These are phyloP conservation scores for Helicoverpa zea DNA, from an alignment of 1,140 invertebrate species.

Conservation along the genomic window DNA sequence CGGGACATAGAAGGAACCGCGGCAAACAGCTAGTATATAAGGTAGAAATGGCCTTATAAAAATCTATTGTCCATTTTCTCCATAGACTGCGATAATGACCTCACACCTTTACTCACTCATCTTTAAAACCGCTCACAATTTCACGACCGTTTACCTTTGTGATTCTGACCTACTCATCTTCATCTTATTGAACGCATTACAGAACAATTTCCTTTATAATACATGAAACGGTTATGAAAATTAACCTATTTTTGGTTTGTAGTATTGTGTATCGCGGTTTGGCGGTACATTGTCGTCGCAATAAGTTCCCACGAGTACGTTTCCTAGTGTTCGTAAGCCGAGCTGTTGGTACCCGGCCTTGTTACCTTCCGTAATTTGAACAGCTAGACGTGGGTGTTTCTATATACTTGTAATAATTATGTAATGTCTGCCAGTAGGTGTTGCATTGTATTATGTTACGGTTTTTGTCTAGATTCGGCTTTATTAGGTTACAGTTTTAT, in stretches of 20 bases:
- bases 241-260: conserved; percentile 9
- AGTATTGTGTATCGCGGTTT: conserved; percentile 24
- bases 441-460: conserved; percentile 14
- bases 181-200: conserved; percentile 28
- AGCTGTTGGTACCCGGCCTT: conserved; percentile 13
- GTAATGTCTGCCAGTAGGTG: conserved; percentile 8
- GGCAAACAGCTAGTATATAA: too few relatives aligned
- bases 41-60: too few relatives aligned
- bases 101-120: conserved; percentile 8
- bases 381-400: conserved; percentile 17
- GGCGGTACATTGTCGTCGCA: conserved; percentile 19
- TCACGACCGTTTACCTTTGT: background rate
- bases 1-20: too few relatives aligned
- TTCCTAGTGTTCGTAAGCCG: background rate
- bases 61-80: background rate
- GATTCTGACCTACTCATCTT: background rate
- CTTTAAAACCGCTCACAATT: conserved; percentile 6
- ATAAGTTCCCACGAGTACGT: background rate
- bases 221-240: conserved; percentile 32
- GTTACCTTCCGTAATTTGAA: conserved; percentile 24
- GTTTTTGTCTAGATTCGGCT: background rate
- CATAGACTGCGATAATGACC: conserved; percentile 9
- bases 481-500: background rate
- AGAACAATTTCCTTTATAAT: conserved; percentile 15
- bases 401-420: conserved; percentile 20